Base-by-base conservation (phyloP, 2,888 invertebrate species). In the Lacanobia wlatinum region DNA sequence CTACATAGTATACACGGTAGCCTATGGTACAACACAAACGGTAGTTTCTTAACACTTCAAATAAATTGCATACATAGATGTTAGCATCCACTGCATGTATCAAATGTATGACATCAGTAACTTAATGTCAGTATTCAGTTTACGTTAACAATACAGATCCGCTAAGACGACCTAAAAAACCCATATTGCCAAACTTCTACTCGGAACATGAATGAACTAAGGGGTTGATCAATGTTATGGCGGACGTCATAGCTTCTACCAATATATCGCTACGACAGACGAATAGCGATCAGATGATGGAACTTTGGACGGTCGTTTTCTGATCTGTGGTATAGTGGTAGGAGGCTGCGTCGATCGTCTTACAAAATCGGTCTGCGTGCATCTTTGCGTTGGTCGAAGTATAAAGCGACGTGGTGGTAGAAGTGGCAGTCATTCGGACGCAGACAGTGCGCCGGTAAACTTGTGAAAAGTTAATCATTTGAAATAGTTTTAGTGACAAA, bases 351-450 rank as follows among this genome's bases (percentile, higher is more conserved):
- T 89, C 89, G 89, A 90, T 87, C 90, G 93, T 95, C 96, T 96
- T 96, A 95, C 96, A 95, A 96, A 96, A 96, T 94, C 96, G 86
- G 87, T 83, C 89, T 83, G 93, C 93, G 89, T 93, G 92, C 95
- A 92, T 94, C 95, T 96, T 96, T 95, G 90, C 90, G 89, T 91
- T 91, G 94, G 93, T 94, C 92, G 93, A 95, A 93, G 94, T 96
- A 96, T 96, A 96, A 96, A 96, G 93, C 92, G 90, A 89, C 86
- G 94, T 87, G 87, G 93, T 91, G 90, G 94, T 93, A 90, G 93
- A 91, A 90, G 90, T 92, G 89, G 91, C 89, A 93, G 93, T 90
- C 96, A 96, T 95, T 96, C 96, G 92, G 90, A 93, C 93, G 92
- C 94, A 93, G 93, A 92, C 95, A 93, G 89, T 93, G 95, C 92